Evolutionary conservation across 2,113 vertebrate genomes (phyloP), one percentile per base, ranked within the genome.

Genomic region (Indri indri): DNA sequence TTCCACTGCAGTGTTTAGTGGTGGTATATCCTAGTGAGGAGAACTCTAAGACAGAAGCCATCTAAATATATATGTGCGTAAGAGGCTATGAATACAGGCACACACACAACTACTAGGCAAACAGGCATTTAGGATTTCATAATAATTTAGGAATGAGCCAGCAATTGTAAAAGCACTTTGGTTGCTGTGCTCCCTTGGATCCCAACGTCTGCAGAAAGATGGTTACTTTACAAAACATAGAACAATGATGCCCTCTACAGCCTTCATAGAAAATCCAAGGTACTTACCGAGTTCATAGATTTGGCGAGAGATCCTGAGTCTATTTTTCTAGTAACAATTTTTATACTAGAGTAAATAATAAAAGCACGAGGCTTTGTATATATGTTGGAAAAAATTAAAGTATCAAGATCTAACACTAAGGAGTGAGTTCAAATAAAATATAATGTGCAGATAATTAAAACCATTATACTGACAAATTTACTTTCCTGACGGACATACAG

Each of bases 161-260:
- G 59, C 3, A 22, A 91, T 91, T 98, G 98, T 84, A 97, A 79
- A 95, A 94, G 70, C 57, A 88, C 68, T 66, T 80, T 37, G 65
- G 20, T 47, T 86, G 66, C 9, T 87, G 27, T 66, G 40, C 34
- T 97, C 95, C 57, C 81, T 32, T 77, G 57, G 65, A 89, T 93
- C 93, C 65, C 16, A 59, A 32, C 25, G 40, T 34, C 76, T 86
- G 37, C 81, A 77, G 77, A 97, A 90, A 87, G 52, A 7, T 52
- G 79, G 2, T 50, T 0, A 0, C 47, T 52, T 94, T 91, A 22
- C 71, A 98, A 92, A 98, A 98, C 66, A 11, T 79, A 96, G 97
- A 94, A 47, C 97, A 96, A 99, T 34, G 85, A 81, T 96, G 96
- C 99, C 98, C 98, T 98, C 99, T 98, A 94, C 91, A 98, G 97